Base-by-base conservation (phyloP, 2,113 vertebrate genomes). In the Pseudorhombus dupliciocellatus region DNA sequence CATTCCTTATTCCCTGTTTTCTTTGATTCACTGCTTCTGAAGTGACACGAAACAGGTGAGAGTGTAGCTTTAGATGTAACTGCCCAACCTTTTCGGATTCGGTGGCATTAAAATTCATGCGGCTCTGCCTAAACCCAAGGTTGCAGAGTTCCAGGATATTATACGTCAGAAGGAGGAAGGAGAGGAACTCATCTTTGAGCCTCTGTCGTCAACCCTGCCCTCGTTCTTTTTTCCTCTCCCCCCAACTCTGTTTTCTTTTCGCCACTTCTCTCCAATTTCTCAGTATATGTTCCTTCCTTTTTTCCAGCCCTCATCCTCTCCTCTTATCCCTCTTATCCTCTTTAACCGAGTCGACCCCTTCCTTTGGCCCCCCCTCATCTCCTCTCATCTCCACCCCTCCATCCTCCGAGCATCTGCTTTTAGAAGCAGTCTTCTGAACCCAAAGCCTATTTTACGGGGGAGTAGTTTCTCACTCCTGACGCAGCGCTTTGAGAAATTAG, bases 391-490 rank as follows among this genome's bases (percentile, higher is more conserved):
- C 24, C 48, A 56, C 70, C 73, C 20, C 34, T 75, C 59, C 15
- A 25, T 78, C 83, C 75, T 84, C 50, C 5, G 18, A 75, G 73
- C 56, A 20, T 63, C 58, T 82, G 52, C 78, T 78, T 85, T 88
- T 75, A 66, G 72, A 76, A 55, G 55, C 82, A 72, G 54, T 75
- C 77, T 85, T 73, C 77, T 71, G 79, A 81, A 84, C 79, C 78
- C 74, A 88, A 86, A 92, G 75, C 78, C 74, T 78, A 90, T 92
- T 92, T 90, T 84, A 87, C 81, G 61, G 85, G 85, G 66, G 53
- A 70, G 77, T 84, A 77, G 75, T 89, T 92, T 85, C 70, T 82
- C 73, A 63, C 65, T 88, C 64, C 64, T 87, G 70, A 84, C 67
- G 26, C 64, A 71, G 73, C 31, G 80, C 79, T 88, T 79, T 75